A percentile compares a stretch with the other conserved stretches of the same genome.
These are phyloP conservation scores for Cerceris ruficornis DNA, from an alignment of 2,888 invertebrate genomes.

Conservation along the genomic window DNA sequence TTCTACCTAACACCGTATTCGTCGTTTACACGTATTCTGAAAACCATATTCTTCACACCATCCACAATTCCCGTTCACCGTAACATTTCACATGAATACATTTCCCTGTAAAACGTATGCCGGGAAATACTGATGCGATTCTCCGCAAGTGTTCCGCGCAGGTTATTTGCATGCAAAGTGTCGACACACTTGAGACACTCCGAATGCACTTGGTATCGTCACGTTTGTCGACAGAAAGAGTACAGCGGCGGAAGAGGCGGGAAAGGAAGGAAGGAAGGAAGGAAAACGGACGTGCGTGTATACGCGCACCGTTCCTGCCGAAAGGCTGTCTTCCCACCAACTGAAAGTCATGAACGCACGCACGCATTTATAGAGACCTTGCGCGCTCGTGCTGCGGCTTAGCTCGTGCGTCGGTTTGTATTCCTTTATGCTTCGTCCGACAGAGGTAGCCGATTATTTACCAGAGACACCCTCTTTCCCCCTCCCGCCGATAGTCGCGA, in stretches of 20 bases:
- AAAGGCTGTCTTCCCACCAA: conserved; percentile 65
- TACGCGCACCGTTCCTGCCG: conserved; percentile 49
- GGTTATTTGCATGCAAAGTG: not conserved
- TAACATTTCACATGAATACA: not conserved
- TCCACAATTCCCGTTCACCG: not conserved
- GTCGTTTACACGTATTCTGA: too few relatives aligned
- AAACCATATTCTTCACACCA: too few relatives aligned
- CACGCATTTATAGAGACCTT: conserved; percentile 65
- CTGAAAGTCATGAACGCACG: conserved; percentile 61
- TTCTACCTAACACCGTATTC: too few relatives aligned
- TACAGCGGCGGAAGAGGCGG: conserved; percentile 1
- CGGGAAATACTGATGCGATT: not conserved
- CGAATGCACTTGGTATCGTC: conserved; percentile 1
- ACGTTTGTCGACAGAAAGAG: not conserved
- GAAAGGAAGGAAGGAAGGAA: conserved; percentile 5
- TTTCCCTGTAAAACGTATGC: not conserved
- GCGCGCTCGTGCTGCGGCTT: conserved; percentile 7
- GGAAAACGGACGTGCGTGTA: conserved; percentile 29
- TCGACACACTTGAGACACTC: too few relatives aligned
- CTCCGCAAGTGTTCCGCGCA: not conserved
- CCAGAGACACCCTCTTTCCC: conserved; percentile 7
- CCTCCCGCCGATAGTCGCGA: not conserved
- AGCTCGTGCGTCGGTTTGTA: conserved; percentile 14
- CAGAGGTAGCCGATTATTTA: conserved; percentile 40
- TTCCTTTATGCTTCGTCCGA: conserved; percentile 12